A percentile compares a stretch with the other conserved stretches of the same genome.
phyloP scores from a whole-genome alignment of 2,113 vertebrate species.

The Myiagra hebetior region DNA sequence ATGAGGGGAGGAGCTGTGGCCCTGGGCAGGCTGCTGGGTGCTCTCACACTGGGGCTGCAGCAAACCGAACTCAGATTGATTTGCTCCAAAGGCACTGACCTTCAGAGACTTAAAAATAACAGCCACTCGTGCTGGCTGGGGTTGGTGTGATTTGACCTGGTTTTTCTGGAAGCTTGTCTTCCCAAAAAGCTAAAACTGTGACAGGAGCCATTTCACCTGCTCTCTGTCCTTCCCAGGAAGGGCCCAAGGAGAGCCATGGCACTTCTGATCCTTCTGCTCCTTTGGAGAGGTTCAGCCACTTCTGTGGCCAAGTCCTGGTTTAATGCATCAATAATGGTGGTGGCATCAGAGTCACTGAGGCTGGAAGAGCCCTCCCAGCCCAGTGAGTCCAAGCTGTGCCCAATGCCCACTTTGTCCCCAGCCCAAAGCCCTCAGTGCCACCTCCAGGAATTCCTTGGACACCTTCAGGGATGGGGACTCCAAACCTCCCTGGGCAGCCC shows the following conservation, averaged over 20 bases:
- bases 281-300: accelerated
- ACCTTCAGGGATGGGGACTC: not conserved
- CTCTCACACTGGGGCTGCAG: not conserved
- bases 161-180: not conserved
- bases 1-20: not conserved
- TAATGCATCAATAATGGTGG: accelerated
- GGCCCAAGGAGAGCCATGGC: not conserved
- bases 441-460: accelerated
- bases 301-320: not conserved
- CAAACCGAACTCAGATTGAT: not conserved
- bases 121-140: not conserved
- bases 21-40: not conserved
- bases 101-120: not conserved
- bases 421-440: not conserved
- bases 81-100: not conserved
- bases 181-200: not conserved
- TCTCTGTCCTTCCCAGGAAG: not conserved
- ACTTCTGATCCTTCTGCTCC: not conserved
- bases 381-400: accelerated
- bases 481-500: not conserved
- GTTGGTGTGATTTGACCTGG: not conserved
- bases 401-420: accelerated
- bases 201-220: not conserved
- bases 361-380: not conserved
- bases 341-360: not conserved